These are phyloP conservation scores for Hylaea fasciaria DNA, from an alignment of 2,888 invertebrate genomes.

Conservation along the genomic window DNA sequence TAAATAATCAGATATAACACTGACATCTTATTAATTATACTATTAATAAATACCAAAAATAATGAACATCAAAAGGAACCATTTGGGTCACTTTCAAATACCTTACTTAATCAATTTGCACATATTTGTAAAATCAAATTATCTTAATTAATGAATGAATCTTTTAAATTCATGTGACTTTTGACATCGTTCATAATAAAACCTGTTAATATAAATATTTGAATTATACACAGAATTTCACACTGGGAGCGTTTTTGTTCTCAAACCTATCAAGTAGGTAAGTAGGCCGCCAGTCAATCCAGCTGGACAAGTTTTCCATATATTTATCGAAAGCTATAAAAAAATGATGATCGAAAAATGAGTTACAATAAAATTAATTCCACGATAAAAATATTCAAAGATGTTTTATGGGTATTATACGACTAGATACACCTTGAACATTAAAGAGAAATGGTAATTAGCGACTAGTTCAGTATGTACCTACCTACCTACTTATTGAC, in stretches of 20 bases:
- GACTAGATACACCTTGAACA: background rate
- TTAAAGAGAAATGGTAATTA: too few species aligned
- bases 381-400: conserved; percentile 4
- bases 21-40: too few species aligned
- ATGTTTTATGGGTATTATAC: background rate
- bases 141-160: conserved; percentile 15
- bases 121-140: conserved; percentile 13
- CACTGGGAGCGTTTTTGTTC: background rate
- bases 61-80: background rate
- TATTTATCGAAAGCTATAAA: conserved; percentile 21
- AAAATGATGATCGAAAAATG: conserved; percentile 34
- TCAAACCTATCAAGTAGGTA: conserved; percentile 16
- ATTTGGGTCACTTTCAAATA: conserved; percentile 18
- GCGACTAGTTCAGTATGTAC: too few species aligned
- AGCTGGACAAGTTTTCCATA: conserved; percentile 11
- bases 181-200: conserved; percentile 4
- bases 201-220: conserved; percentile 6
- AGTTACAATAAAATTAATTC: conserved; percentile 12
- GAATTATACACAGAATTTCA: conserved; percentile 31
- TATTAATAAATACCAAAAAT: background rate
- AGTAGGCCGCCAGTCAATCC: conserved; percentile 12
- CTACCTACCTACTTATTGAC: too few species aligned
- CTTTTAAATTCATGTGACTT: background rate
- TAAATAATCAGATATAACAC: too few species aligned
- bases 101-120: conserved; percentile 9